A percentile compares a stretch with the other conserved stretches of the same genome.
phyloP scores from a whole-genome alignment of 2,797 vertebrate species.

The Mionectes olivaceus region DNA sequence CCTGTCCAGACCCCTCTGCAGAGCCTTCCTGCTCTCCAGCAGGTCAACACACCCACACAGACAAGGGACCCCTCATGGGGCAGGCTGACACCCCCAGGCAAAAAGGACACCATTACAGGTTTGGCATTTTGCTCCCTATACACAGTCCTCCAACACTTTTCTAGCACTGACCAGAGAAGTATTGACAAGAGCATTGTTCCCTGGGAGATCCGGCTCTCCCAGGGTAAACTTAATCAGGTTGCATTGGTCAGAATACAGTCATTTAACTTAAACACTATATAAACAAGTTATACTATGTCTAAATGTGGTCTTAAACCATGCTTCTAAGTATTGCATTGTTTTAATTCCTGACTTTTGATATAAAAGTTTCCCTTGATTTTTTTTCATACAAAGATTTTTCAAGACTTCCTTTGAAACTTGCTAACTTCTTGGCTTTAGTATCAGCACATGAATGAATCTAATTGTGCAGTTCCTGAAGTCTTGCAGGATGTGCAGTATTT shows the following conservation, averaged over 20 bases:
- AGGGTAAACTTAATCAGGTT: not conserved
- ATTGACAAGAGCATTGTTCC: not conserved
- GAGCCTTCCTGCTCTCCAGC: not conserved
- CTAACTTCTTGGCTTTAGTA: not conserved
- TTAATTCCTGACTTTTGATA: not conserved
- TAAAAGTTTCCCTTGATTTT: rapidly evolving
- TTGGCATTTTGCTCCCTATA: not conserved
- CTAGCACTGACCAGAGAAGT: not conserved
- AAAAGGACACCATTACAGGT: not conserved
- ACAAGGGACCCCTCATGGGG: rapidly evolving
- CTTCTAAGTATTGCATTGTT: not conserved
- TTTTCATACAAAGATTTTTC: not conserved
- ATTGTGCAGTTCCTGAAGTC: not conserved
- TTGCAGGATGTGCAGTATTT: not conserved
- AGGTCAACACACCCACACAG: rapidly evolving
- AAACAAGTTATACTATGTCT: not conserved
- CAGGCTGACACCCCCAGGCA: not conserved
- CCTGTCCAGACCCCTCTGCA: not conserved
- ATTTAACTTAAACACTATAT: not conserved
- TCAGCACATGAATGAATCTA: not conserved
- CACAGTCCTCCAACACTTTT: not conserved
- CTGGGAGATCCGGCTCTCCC: not conserved
- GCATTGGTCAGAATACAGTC: not conserved
- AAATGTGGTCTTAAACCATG: not conserved
- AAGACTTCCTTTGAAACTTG: not conserved